These are phyloP conservation scores for Carassius auratus DNA, from an alignment of 2,113 vertebrate genomes.

Conservation along the genomic window DNA sequence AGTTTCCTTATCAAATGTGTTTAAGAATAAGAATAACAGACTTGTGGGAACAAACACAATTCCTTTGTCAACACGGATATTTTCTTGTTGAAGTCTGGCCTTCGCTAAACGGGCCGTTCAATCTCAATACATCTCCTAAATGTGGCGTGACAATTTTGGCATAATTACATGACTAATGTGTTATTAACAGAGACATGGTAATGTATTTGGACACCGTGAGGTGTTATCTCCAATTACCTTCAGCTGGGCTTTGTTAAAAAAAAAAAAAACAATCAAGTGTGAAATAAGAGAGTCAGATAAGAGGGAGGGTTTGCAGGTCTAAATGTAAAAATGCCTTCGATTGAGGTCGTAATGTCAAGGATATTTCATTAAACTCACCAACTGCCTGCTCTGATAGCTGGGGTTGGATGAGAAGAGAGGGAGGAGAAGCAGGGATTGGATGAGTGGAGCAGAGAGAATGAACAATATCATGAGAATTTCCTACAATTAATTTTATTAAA, in stretches of 20 bases:
- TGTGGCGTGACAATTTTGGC: constrained; percentile 35
- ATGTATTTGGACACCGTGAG: constrained; percentile 39
- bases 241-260: constrained; percentile 12
- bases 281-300: constrained; percentile 37
- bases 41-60: constrained; percentile 20
- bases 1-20: constrained; percentile 31
- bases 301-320: constrained; percentile 14
- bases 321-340: constrained; percentile 27
- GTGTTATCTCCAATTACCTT: constrained; percentile 47
- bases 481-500: no score
- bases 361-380: constrained; percentile 25
- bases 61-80: constrained; percentile 36
- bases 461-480: no score
- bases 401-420: background rate
- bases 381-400: background rate
- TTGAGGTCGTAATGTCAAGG: constrained; percentile 25
- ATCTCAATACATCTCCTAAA: constrained; percentile 46
- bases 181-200: constrained; percentile 47
- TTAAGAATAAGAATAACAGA: constrained; percentile 31
- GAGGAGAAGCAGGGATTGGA: background rate
- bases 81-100: constrained; percentile 19
- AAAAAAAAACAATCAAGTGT: constrained; percentile 24
- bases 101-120: constrained; percentile 39
- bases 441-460: background rate
- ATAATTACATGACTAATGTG: constrained; percentile 32